Percentiles rank a stretch among this genome's conserved stretches.
Conservation (phyloP, 2,113 vertebrate genomes). For the Limanda limanda region DNA sequence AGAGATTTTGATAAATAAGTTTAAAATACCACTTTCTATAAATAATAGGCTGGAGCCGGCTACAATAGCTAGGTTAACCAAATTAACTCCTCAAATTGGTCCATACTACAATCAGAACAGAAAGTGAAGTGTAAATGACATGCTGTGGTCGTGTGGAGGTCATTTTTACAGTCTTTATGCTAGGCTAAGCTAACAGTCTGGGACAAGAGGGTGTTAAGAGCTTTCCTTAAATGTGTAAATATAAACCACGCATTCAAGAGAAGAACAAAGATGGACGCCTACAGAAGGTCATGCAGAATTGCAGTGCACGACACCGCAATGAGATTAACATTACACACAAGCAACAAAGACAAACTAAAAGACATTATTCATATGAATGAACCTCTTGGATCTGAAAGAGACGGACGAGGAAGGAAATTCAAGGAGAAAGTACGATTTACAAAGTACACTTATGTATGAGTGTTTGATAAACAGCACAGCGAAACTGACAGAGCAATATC, state of each 20-base stretch:
- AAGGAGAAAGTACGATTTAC: not conserved
- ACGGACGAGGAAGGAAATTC: not conserved
- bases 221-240: not conserved
- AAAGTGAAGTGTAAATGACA: not conserved
- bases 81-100: too few species aligned
- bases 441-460: not conserved
- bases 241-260: not conserved
- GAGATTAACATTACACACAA: not conserved
- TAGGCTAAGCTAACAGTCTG: not conserved
- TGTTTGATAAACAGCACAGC: too few species aligned
- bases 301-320: not conserved
- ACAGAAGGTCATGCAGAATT: not conserved
- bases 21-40: too few species aligned
- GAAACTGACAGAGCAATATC: conserved; percentile 15
- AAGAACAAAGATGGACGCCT: not conserved
- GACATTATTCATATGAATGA: not conserved
- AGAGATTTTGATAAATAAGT: too few species aligned
- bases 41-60: too few species aligned
- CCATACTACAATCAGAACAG: not conserved
- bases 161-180: not conserved
- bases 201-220: too few species aligned
- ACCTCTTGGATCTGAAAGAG: conserved; percentile 13
- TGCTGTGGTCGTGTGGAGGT: not conserved
- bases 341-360: not conserved
- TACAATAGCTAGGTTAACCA: not conserved